These are phyloP conservation scores for Emydoidea blandingii DNA, from an alignment of 2,797 vertebrate genomes.

Conservation along the genomic window DNA sequence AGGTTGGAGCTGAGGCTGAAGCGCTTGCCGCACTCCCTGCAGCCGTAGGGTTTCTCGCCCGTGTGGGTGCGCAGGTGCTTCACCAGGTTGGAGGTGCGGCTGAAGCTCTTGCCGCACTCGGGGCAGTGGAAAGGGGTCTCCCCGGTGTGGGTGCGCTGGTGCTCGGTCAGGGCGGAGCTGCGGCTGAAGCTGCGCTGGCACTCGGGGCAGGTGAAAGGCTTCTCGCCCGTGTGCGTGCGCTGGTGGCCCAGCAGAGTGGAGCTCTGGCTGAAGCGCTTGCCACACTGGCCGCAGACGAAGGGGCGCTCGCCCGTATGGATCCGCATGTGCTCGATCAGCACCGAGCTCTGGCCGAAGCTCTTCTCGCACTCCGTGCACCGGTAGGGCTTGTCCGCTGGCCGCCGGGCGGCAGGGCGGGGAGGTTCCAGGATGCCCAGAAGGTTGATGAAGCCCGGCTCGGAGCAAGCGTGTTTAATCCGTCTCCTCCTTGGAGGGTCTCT, in stretches of 20 bases:
- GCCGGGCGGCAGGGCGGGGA: not conserved
- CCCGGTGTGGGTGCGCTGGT: constrained; percentile 31
- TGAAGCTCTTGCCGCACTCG: constrained; percentile 40
- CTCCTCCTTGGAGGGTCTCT: not conserved
- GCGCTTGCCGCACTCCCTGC: constrained; percentile 12
- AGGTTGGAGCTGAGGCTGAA: constrained; percentile 53
- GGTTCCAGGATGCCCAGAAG: constrained; percentile 41
- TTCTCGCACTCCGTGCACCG: constrained; percentile 20
- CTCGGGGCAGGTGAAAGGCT: constrained; percentile 9
- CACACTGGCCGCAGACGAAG: constrained; percentile 33
- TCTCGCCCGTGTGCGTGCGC: constrained; percentile 41
- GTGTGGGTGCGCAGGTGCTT: constrained; percentile 51
- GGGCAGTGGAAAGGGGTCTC: constrained; percentile 33
- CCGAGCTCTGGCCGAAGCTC: constrained; percentile 36
- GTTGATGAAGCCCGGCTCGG: constrained; percentile 28
- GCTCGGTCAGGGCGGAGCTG: constrained; percentile 22
- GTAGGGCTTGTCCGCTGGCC: constrained; percentile 4
- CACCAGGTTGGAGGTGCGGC: constrained; percentile 41
- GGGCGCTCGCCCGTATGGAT: constrained; percentile 40
- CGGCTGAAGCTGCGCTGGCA: constrained; percentile 14
- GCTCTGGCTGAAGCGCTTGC: constrained; percentile 50
- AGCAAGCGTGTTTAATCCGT: not conserved
- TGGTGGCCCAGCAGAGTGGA: constrained; percentile 49
- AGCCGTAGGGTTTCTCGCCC: constrained; percentile 28
- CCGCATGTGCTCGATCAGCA: constrained; percentile 42